These are phyloP conservation scores for Caenorhabditis sp. DNA, from an alignment of 2,888 invertebrate genomes.

Conservation along the genomic window DNA sequence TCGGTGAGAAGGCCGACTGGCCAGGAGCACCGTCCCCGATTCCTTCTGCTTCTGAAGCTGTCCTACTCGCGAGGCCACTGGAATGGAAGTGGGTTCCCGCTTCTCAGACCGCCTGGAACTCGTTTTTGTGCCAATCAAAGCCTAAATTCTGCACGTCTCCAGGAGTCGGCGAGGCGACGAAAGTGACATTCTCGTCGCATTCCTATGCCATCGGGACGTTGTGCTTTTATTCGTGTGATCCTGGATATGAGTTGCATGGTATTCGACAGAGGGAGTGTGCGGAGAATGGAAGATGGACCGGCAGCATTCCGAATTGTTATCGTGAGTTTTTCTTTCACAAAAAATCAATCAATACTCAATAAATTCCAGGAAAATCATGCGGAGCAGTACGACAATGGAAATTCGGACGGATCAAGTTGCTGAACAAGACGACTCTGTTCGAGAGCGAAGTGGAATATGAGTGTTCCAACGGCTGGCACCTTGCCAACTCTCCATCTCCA, in stretches of 20 bases:
- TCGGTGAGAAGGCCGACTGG: slow-evolving; percentile 68
- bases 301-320: slow-evolving; percentile 73
- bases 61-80: slow-evolving; percentile 69
- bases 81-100: slow-evolving; percentile 78
- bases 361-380: slow-evolving; percentile 66
- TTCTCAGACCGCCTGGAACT: slow-evolving; percentile 76
- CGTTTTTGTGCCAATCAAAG: slow-evolving; percentile 76
- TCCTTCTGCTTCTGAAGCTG: slow-evolving; percentile 67
- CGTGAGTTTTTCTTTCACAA: slow-evolving; percentile 66
- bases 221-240: slow-evolving; percentile 78
- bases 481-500: slow-evolving; percentile 51
- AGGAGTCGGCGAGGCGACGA: slow-evolving; percentile 75
- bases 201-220: slow-evolving; percentile 78
- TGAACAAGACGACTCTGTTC: slow-evolving; percentile 65
- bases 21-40: slow-evolving; percentile 55
- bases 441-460: slow-evolving; percentile 70
- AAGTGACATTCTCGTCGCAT: slow-evolving; percentile 77
- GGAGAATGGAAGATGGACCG: slow-evolving; percentile 76
- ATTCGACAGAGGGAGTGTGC: slow-evolving; percentile 65
- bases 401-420: slow-evolving; percentile 56
- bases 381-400: slow-evolving; percentile 61
- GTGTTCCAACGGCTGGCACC: slow-evolving; percentile 71
- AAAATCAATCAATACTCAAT: too few relatives aligned
- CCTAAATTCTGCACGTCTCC: slow-evolving; percentile 80
- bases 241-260: slow-evolving; percentile 70